A percentile compares a stretch with the other conserved stretches of the same genome.
These are phyloP conservation scores for Malurus cyaneus DNA, from an alignment of 2,113 vertebrate genomes.

Conservation along the genomic window DNA sequence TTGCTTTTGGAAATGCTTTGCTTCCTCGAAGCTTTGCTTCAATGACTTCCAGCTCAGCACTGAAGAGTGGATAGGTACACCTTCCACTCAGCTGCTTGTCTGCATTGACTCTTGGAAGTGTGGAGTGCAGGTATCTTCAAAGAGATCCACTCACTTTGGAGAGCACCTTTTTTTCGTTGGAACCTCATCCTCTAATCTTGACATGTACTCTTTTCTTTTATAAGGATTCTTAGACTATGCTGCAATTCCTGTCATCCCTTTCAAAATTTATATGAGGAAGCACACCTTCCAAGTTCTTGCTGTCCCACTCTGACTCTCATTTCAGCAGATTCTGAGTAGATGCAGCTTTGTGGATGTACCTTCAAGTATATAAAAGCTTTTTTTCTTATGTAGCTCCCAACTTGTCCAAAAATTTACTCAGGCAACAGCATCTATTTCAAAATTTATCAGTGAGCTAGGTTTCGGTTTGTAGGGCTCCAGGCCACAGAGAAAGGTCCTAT, in stretches of 20 bases:
- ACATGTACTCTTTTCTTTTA: neutral
- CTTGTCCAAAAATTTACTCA: neutral
- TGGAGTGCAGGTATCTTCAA: rapidly evolving
- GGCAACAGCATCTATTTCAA: neutral
- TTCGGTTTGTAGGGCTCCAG: neutral
- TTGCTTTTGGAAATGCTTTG: neutral
- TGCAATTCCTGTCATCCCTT: neutral
- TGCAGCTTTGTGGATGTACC: neutral
- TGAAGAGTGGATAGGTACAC: neutral
- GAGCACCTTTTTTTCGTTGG: neutral
- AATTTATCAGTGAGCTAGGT: neutral
- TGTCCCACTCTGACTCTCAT: neutral
- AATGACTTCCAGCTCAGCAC: neutral
- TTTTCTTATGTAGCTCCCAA: neutral
- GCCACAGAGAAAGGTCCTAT: neutral
- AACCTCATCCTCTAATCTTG: neutral
- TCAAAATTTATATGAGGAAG: neutral
- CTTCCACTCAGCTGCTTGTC: neutral
- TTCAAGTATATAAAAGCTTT: neutral
- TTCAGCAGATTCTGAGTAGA: neutral
- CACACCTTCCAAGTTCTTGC: neutral
- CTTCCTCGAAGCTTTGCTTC: too few species aligned
- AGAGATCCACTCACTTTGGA: neutral
- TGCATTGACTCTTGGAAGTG: neutral
- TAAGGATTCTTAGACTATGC: neutral